Base-by-base conservation (phyloP, 2,888 invertebrate genomes). In the Eucera pruinosa region DNA sequence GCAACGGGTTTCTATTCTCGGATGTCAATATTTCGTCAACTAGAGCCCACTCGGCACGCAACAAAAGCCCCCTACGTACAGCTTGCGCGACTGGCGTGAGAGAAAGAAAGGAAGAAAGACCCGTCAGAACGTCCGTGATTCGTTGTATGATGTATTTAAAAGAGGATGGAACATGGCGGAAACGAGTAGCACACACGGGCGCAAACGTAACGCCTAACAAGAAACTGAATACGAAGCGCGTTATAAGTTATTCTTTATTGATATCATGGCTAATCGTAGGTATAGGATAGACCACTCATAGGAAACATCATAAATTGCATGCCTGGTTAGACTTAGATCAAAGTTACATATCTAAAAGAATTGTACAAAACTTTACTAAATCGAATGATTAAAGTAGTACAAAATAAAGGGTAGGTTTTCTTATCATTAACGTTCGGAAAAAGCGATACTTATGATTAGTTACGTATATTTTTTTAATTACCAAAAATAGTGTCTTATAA, bases 21-120 rank as follows among this genome's bases (percentile, higher is more conserved):
- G 89, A 91, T 90, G 90, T 91, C 91, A 91, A 91, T 91, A 91
- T 91, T 91, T 91, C 90, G 91, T 91, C 90, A 90, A 90, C 90
- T 89, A 88, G 85, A 87, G 85, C 86, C 87, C 85, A 86, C 86
- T 86, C 87, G 83, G 83, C 83, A 83, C 78, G 80, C 86, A 88
- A 90, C 89, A 89, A 89, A 89, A 86, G 83, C 66, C 74, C n/a
- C 74, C 70, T 60, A 52, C 72, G 65, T 64, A 78, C 78, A 82
- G 82, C 77, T 82, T 80, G 80, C 73, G 61, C 70, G 48, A 23
- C 58, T 64, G 69, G 70, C 72, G 69, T 62, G 73, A 64, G 80
- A 84, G 82, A 80, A 77, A 79, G 80, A 82, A 80, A 74, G 68
- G 68, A 50, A 72, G 78, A 75, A 73, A 75, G 64, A 71, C 41